Conservation (phyloP, 2,888 invertebrate species). For the Microctonus hyperodae region DNA sequence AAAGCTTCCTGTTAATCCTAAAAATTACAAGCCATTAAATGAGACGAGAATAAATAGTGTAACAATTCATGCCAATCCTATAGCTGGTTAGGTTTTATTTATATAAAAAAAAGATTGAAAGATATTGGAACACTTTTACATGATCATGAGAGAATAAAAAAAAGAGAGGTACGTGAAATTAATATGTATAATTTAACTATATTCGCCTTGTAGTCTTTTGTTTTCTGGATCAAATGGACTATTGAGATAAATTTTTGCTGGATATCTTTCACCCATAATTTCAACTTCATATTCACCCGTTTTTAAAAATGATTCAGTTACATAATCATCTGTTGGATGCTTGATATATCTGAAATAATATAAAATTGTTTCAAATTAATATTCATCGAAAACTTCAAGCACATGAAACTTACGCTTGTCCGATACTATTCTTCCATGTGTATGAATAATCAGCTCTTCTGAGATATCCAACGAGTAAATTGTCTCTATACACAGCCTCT, state of each 20-base stretch:
- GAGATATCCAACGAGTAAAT: conserved; percentile 78
- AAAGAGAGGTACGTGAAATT: conserved; percentile 16
- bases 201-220: conserved; percentile 73
- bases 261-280: conserved; percentile 76
- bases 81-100: conserved; percentile 71
- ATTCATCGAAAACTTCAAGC: no score
- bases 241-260: conserved; percentile 73
- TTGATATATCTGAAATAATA: conserved; percentile 64
- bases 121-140: neutral
- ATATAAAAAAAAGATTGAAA: neutral
- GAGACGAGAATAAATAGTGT: conserved; percentile 88
- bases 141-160: conserved; percentile 13
- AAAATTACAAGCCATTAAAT: conserved; percentile 85
- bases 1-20: conserved; percentile 92
- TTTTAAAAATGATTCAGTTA: conserved; percentile 74
- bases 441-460: conserved; percentile 83
- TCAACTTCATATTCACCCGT: conserved; percentile 82
- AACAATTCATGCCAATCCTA: conserved; percentile 97
- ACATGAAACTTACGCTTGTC: conserved; percentile 65
- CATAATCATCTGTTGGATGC: conserved; percentile 67
- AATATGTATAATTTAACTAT: conserved; percentile 34
- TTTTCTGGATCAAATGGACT: conserved; percentile 86
- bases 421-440: conserved; percentile 68
- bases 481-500: conserved; percentile 84
- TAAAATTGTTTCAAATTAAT: neutral